Evolutionary conservation across 2,113 vertebrate genomes (phyloP).

Genomic region (Hemibagrus wyckioides): DNA sequence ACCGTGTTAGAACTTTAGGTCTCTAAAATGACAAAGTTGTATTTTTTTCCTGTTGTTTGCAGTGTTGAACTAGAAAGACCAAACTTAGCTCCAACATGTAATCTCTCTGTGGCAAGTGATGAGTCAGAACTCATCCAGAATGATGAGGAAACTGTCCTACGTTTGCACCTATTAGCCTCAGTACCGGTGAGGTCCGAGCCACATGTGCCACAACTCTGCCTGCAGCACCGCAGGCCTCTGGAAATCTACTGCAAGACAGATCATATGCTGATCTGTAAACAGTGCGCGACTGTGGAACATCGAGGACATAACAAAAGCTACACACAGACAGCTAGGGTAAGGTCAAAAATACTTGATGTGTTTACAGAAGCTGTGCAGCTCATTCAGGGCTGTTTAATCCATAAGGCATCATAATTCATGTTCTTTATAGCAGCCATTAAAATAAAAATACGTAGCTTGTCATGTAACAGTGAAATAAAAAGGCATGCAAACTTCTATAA

Average conservation of each 20-base stretch:
- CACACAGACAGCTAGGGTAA: not conserved
- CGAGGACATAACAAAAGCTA: constrained; percentile 24
- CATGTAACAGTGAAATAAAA: too few species aligned
- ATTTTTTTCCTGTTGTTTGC: not conserved
- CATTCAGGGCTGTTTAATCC: too few species aligned
- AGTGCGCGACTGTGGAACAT: constrained; percentile 27
- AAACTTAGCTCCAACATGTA: not conserved
- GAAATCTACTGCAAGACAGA: constrained; percentile 18
- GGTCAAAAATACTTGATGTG: not conserved
- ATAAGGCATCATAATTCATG: too few species aligned
- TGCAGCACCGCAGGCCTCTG: not conserved
- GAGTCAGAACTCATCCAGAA: not conserved
- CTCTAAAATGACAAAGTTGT: not conserved
- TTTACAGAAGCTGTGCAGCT: too few species aligned
- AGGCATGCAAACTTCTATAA: too few species aligned
- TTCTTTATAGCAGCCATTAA: too few species aligned
- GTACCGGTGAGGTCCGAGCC: not conserved
- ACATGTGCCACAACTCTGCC: not conserved
- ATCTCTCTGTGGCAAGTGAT: not conserved
- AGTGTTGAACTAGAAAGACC: not conserved
- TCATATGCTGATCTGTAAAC: constrained; percentile 14
- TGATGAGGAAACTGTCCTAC: not conserved
- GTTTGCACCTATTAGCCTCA: not conserved
- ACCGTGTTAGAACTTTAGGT: too few species aligned
- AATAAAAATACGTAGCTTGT: too few species aligned